A percentile compares a stretch with the other conserved stretches of the same genome.
Evolutionary conservation across 2,113 vertebrate species (phyloP).

Genomic region (Gila orcuttii): DNA sequence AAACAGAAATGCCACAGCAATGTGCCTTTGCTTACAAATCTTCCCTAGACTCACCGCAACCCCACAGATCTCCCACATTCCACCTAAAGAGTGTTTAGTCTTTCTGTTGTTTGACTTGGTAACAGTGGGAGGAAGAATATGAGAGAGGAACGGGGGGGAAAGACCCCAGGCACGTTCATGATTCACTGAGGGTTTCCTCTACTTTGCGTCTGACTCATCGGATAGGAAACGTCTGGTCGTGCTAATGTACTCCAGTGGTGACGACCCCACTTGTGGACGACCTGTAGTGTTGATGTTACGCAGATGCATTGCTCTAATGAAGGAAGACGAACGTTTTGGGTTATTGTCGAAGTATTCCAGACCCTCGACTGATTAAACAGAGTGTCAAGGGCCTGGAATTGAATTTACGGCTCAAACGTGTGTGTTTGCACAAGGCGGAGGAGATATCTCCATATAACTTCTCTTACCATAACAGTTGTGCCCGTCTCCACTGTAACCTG

Average conservation of each 20-base stretch:
- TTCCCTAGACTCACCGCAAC: constrained; percentile 9
- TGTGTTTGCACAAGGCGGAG: neutral
- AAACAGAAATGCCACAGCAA: constrained; percentile 26
- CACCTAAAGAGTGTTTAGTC: constrained; percentile 32
- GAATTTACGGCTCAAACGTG: constrained; percentile 21
- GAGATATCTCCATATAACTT: neutral
- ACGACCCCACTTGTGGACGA: constrained; percentile 21
- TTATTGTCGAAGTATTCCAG: constrained; percentile 23
- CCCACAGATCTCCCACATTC: constrained; percentile 29
- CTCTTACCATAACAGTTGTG: constrained; percentile 84
- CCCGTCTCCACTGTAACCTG: constrained; percentile 84
- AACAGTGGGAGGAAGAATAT: constrained; percentile 30
- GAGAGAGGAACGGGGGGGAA: neutral
- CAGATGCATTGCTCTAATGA: constrained; percentile 36
- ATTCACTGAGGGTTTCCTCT: constrained; percentile 37
- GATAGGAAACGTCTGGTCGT: neutral
- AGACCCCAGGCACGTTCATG: constrained; percentile 3
- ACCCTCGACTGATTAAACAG: constrained; percentile 47
- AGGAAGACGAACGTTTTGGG: neutral
- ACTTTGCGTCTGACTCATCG: neutral
- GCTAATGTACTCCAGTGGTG: constrained; percentile 10
- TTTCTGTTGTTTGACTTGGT: constrained; percentile 20
- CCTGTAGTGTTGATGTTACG: constrained; percentile 30
- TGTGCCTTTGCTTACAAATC: neutral
- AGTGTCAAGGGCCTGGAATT: constrained; percentile 38